Evolutionary conservation across 1,140 invertebrate species (phyloP).

Genomic region (Branchinecta lindahli): DNA sequence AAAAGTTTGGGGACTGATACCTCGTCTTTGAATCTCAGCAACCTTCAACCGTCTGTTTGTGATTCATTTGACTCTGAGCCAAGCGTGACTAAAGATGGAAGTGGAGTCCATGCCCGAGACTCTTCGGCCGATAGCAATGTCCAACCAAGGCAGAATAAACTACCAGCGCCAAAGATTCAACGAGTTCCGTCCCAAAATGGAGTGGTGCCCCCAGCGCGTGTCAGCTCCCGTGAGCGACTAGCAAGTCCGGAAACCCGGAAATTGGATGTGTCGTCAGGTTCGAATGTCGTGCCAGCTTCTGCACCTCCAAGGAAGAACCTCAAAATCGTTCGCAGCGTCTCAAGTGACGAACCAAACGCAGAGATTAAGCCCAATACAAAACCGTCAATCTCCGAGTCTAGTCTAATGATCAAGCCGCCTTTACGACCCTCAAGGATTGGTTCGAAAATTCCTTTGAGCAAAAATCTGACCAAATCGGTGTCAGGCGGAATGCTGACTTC

Average conservation of each 20-base stretch:
- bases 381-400: not conserved
- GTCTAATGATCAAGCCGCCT: not conserved
- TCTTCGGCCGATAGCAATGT: not conserved
- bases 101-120: not conserved
- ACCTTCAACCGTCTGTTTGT: not conserved
- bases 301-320: not conserved
- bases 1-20: not conserved
- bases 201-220: not conserved
- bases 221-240: not conserved
- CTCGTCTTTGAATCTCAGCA: constrained; percentile 3
- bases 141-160: not conserved
- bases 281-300: not conserved
- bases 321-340: not conserved
- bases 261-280: not conserved
- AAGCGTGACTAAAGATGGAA: not conserved
- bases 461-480: not conserved
- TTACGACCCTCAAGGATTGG: not conserved
- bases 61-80: not conserved
- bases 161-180: not conserved
- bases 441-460: not conserved
- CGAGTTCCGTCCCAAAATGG: not conserved
- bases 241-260: not conserved
- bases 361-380: not conserved
- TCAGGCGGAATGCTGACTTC: not conserved
- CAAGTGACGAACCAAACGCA: not conserved